Evolutionary conservation across 1,140 invertebrate species (phyloP).

Genomic region (Lineus longissimus): DNA sequence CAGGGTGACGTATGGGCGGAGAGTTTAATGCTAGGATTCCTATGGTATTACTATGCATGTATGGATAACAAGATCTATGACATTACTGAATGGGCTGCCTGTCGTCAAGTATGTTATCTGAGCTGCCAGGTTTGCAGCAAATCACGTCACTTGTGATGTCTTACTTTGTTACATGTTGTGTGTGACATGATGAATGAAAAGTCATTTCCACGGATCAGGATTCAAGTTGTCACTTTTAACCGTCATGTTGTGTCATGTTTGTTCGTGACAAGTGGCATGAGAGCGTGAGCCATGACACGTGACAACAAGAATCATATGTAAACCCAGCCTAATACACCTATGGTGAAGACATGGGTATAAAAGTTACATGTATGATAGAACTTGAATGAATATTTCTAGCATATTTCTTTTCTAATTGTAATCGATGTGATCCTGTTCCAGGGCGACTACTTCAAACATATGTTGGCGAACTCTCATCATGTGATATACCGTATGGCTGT

Average conservation of each 20-base stretch:
- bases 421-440: constrained; percentile 24
- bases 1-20: constrained; percentile 96
- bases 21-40: constrained; percentile 76
- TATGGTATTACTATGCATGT: constrained; percentile 92
- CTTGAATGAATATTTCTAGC: not conserved
- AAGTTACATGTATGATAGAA: not conserved
- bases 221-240: not conserved
- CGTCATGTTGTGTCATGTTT: not conserved
- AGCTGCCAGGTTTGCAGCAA: not conserved
- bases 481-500: constrained; percentile 89
- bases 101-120: constrained; percentile 62
- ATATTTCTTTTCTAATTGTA: not conserved
- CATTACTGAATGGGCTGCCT: constrained; percentile 92
- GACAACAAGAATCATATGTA: not conserved
- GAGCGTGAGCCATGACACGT: too few relatives aligned
- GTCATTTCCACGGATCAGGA: not conserved
- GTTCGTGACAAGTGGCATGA: not conserved
- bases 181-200: not conserved
- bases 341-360: not conserved
- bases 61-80: constrained; percentile 92
- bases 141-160: not conserved
- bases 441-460: constrained; percentile 54
- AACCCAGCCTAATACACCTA: not conserved
- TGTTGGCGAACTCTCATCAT: constrained; percentile 77
- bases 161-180: not conserved